Percentiles rank a stretch among this genome's conserved stretches.
phyloP scores from a whole-genome alignment of 2,113 vertebrate genomes.

The Paramormyrops kingsleyae region DNA sequence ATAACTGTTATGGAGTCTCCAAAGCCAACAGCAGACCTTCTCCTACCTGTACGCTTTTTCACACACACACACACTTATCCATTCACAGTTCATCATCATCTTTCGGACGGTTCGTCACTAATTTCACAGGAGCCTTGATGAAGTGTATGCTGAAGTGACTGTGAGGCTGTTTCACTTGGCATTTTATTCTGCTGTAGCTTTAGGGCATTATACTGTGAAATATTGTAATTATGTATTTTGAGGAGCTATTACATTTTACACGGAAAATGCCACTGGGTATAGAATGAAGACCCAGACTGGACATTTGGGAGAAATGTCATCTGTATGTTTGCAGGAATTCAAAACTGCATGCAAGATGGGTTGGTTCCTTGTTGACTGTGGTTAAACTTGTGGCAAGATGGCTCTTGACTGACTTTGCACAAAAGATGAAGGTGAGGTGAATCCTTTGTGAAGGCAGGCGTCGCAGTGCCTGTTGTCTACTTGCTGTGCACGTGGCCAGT shows the following conservation, averaged over 20 bases:
- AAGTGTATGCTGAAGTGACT: background rate
- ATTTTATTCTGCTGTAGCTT: background rate
- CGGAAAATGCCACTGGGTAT: background rate
- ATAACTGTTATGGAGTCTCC: background rate
- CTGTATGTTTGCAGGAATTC: background rate
- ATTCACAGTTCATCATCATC: background rate
- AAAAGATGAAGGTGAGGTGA: background rate
- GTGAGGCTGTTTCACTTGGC: background rate
- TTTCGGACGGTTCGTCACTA: background rate
- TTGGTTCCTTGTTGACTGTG: background rate
- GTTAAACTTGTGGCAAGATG: background rate
- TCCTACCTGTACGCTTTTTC: background rate
- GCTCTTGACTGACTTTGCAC: background rate
- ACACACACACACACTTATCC: too few relatives aligned
- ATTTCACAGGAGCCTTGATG: background rate
- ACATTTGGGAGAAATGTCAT: background rate
- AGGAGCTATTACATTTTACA: background rate
- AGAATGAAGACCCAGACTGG: background rate
- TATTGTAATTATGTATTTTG: background rate
- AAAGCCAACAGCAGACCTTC: background rate
- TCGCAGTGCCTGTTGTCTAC: background rate
- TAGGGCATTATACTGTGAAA: background rate
- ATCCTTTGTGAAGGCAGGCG: background rate
- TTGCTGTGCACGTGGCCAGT: background rate
- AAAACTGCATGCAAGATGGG: background rate